Evolutionary conservation across 2,888 invertebrate species (phyloP), one percentile per base, ranked within the genome.

Genomic region (Lasioglossum leucozonium): DNA sequence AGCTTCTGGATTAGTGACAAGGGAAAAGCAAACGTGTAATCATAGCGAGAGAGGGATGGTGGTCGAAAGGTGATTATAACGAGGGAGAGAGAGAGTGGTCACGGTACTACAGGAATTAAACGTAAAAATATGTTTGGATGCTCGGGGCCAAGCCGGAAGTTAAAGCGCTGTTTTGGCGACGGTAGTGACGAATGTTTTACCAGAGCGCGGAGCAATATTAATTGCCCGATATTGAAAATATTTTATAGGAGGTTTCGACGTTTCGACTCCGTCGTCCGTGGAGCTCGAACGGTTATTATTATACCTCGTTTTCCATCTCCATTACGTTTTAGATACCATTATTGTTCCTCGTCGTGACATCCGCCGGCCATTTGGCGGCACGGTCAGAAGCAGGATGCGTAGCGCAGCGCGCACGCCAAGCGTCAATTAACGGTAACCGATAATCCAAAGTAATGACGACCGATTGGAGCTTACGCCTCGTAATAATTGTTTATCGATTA

Each of bases 371-470:
- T 67, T 67, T 37, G 79, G 83, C 84, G 74, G 79, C 79, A 10
- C 37, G 37, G 67, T 79, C 76, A 72, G n/a, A 62, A 79, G 74
- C 77, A 73, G 86, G 79, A 72, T 77, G 79, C 67, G 76, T 83
- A 75, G 83, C 71, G 79, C 81, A 73, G 72, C 58, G 72, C 58
- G 82, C 72, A 58, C 72, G 40, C 51, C 77, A 81, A 72, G 71
- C 84, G 84, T 81, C 87, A 84, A 87, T 87, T 87, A 87, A 87
- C 87, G 87, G 84, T 86, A 82, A 87, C 87, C 87, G 81, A 87
- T 87, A 87, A 87, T 87, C 84, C 87, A 72, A 80, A 79, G 85
- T 86, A 87, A 87, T 87, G 87, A 87, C 87, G 81, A 77, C 80
- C 86, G 84, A 87, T 86, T 86, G 86, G 79, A 74, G 87, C 86